A percentile compares a stretch with the other conserved stretches of the same genome.
Evolutionary conservation across 2,113 vertebrate species (phyloP).

Genomic region (Bos javanicus): DNA sequence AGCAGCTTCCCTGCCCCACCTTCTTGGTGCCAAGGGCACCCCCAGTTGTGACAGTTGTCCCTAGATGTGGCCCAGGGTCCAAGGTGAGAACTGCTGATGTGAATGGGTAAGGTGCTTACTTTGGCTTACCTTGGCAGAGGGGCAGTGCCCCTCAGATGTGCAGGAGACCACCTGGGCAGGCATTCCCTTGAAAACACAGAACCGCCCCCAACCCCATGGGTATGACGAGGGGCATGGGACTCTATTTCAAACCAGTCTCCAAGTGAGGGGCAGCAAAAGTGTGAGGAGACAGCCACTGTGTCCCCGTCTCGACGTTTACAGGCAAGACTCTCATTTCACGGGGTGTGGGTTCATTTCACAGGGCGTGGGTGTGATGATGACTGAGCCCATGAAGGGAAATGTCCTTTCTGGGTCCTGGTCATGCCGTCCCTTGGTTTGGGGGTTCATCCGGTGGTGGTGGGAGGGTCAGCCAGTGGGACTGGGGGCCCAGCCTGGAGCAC

Average conservation of each 20-base stretch:
- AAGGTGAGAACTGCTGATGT: not conserved
- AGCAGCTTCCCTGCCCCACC: not conserved
- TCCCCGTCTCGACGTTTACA: fast-evolving
- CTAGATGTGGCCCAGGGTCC: not conserved
- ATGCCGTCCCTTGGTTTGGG: not conserved
- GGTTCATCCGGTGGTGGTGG: not conserved
- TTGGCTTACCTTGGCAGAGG: not conserved
- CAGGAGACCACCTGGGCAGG: not conserved
- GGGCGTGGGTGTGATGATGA: not conserved
- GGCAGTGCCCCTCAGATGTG: not conserved
- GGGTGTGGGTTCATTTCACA: not conserved
- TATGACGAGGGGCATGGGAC: not conserved
- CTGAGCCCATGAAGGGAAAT: not conserved
- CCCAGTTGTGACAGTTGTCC: not conserved
- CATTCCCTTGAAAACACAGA: not conserved
- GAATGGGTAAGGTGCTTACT: not conserved
- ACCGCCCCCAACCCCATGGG: not conserved
- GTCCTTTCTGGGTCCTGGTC: not conserved
- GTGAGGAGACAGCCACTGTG: no score
- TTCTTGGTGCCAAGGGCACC: not conserved
- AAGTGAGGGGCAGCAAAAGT: not conserved
- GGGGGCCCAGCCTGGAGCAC: not conserved
- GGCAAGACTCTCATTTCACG: not conserved
- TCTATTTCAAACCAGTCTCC: not conserved
- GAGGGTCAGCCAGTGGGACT: not conserved